Evolutionary conservation across 2,797 vertebrate genomes (phyloP), one percentile per base, ranked within the genome.

Genomic region (Sebastes flavidus): DNA sequence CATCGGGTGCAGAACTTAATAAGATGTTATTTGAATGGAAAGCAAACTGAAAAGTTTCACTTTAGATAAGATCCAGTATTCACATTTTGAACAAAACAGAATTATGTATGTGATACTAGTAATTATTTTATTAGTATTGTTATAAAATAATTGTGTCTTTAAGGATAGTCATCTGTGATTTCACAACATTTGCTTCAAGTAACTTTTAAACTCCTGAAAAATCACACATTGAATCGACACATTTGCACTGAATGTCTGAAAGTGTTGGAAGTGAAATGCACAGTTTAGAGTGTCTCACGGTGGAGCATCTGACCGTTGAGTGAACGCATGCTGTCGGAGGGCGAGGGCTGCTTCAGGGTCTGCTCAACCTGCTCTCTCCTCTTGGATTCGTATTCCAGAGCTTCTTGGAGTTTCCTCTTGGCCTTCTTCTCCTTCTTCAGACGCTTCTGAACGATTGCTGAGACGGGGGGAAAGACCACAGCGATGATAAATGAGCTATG

Each of bases 341-440:
- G 98, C 84, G 99, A 97, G 60, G 98, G 97, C 94, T 99, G 99
- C 93, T 99, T 99, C 84, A 99, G 94, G 4, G 95, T 97, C 88
- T 99, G 98, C 92, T 99, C 99, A 0, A 94, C 98, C 95, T 99
- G 98, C 86, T 99, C 98, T 87, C 99, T 96, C 85, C 98, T 95
- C 92, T 99, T 99, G 81, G 98, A 98, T 92, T 99, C 99, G 84
- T 99, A 99, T 95, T 99, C 98, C 90, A 99, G 97, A 8, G 98
- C 99, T 95, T 99, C 99, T 85, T 99, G 99, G 84, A 99, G 97
- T 98, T 99, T 99, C 97, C 98, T 98, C 94, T 99, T 99, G 49
- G 99, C 98, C 87, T 99, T 99, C 93, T 99, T 99, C 94, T 99
- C 99, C 93, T 99, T 99, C 96, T 99, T 99, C 96, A 99, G 95